Evolutionary conservation across 2,888 invertebrate species (phyloP).

Genomic region (Nowickia ferox): DNA sequence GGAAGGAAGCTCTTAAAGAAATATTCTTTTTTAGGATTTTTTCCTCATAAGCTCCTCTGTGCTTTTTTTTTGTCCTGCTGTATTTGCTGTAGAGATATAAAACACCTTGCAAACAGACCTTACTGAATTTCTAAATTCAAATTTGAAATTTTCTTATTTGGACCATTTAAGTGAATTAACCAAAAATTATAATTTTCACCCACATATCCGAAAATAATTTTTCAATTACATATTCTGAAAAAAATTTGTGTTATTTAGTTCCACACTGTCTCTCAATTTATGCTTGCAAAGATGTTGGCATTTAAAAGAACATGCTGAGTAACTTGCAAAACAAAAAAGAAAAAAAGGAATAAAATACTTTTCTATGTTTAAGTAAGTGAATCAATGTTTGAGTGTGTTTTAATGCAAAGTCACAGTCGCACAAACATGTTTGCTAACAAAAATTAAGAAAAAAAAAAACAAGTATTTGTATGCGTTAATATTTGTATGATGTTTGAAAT

Average conservation of each 20-base stretch:
- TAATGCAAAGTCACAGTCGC: neutral
- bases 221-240: neutral
- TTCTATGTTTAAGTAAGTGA: conserved; percentile 35
- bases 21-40: too few relatives aligned
- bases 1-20: too few relatives aligned
- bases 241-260: neutral
- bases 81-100: too few relatives aligned
- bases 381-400: conserved; percentile 31
- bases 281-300: conserved; percentile 27
- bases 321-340: neutral
- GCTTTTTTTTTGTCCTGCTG: too few relatives aligned
- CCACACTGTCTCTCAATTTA: neutral
- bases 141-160: too few relatives aligned
- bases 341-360: conserved; percentile 23
- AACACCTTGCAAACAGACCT: too few relatives aligned
- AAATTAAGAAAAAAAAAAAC: neutral
- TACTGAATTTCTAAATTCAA: too few relatives aligned
- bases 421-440: neutral
- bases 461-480: conserved; percentile 14
- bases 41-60: too few relatives aligned
- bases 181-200: too few relatives aligned
- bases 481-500: conserved; percentile 43
- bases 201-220: too few relatives aligned
- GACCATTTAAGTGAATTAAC: too few relatives aligned
- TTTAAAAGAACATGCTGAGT: conserved; percentile 41